Evolutionary conservation across 2,797 vertebrate genomes (phyloP).

Genomic region (Amblyopsis hoosieri): DNA sequence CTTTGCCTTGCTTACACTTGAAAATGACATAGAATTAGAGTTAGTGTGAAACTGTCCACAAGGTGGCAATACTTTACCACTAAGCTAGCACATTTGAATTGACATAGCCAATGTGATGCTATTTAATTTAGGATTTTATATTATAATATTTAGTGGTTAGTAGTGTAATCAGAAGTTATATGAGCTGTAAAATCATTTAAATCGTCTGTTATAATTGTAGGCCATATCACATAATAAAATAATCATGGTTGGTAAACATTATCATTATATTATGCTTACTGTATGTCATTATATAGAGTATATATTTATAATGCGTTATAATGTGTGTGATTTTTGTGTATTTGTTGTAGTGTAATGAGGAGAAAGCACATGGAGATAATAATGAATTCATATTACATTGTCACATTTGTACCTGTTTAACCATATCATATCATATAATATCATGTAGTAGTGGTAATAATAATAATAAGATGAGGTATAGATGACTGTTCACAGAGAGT

Average conservation of each 20-base stretch:
- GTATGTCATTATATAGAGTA: neutral
- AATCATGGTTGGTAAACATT: too few species aligned
- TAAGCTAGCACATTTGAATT: slow-evolving; percentile 5
- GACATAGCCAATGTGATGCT: neutral
- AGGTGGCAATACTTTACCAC: slow-evolving; percentile 66
- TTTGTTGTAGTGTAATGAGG: neutral
- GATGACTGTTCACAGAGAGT: neutral
- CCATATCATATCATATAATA: too few species aligned
- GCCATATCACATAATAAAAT: too few species aligned
- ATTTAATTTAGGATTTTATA: neutral
- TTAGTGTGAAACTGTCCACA: slow-evolving; percentile 32
- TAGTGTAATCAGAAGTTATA: too few species aligned
- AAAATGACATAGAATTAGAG: neutral
- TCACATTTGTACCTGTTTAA: neutral
- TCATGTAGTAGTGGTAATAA: too few species aligned
- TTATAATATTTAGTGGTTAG: neutral
- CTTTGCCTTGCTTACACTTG: neutral
- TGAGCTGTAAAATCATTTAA: neutral
- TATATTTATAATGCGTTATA: too few species aligned
- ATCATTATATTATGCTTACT: too few species aligned
- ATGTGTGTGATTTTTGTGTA: neutral
- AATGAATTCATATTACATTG: slow-evolving; percentile 8
- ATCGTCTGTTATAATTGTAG: neutral
- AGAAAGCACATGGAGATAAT: neutral
- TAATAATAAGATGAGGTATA: neutral